Evolutionary conservation across 1,140 invertebrate species (phyloP), one percentile per base, ranked within the genome.

Genomic region (Cotesia glomerata): DNA sequence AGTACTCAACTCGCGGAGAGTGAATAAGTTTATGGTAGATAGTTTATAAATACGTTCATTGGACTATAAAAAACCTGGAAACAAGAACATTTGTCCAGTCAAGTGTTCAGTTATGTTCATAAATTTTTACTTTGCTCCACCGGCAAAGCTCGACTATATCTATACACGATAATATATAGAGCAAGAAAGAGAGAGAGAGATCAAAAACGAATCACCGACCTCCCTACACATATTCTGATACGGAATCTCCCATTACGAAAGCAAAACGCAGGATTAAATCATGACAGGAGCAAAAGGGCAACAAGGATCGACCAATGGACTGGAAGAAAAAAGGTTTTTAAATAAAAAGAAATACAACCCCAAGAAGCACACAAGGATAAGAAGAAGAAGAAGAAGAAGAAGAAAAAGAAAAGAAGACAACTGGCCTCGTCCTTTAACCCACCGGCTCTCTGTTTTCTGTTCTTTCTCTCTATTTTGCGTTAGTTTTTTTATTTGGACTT

Each of bases 181-280:
- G 39, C 39, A 26, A 26, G 26, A 26, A 26, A 26, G 39, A 45
- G 45, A 66, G 34, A 64, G 61, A 52, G 45, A 71, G 52, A 36
- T 14, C n/a, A 52, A 26, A 56, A 72, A 66, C 63, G 64, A 59
- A 72, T 72, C 54, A 18, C 18, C 35, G 35, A 49, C 45, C 51
- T 56, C 52, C 64, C 64, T 26, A 49, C 34, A 54, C 13, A 54
- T 54, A 54, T n/a, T 66, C 63, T 72, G 70, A 66, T 59, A 66
- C 66, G 35, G 70, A 72, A 59, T 69, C 35, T 65, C 49, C 74
- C 59, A 49, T 72, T 73, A 69, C 66, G 52, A 73, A 73, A 65
- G 65, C 61, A 65, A 73, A 73, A 66, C 65, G 58, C 62, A 71
- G 58, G 71, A 65, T 75, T 75, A 73, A 75, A 75, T 75, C 74